phyloP scores from a whole-genome alignment of 2,113 vertebrate genomes.

The Macheiramphus alcinus region DNA sequence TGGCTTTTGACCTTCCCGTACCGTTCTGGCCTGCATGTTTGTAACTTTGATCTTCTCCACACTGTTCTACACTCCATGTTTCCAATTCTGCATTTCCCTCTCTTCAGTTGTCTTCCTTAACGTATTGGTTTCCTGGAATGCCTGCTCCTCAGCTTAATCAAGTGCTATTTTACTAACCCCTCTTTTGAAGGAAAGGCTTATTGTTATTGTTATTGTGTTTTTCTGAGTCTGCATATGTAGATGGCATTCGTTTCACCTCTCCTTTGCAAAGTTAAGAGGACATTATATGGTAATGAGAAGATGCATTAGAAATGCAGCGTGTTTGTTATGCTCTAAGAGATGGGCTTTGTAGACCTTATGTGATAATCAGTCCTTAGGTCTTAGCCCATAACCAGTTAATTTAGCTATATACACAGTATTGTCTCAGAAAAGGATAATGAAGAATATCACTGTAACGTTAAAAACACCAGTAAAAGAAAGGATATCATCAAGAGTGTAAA shows the following conservation, averaged over 20 bases:
- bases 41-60: not conserved
- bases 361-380: not conserved
- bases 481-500: not conserved
- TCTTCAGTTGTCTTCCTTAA: not conserved
- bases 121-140: not conserved
- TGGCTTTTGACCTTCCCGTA: not conserved
- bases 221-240: not conserved
- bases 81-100: not conserved
- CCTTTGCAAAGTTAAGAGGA: not conserved
- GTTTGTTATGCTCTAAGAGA: not conserved
- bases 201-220: too few species aligned
- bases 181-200: not conserved
- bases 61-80: not conserved
- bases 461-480: not conserved
- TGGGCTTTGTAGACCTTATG: not conserved
- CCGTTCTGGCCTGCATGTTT: not conserved
- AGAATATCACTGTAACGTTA: not conserved
- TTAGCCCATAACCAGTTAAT: not conserved
- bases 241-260: not conserved
- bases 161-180: not conserved
- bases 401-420: not conserved
- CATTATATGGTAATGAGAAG: not conserved
- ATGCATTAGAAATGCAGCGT: not conserved
- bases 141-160: not conserved
- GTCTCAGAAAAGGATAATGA: not conserved